Evolutionary conservation across 2,797 vertebrate genomes (phyloP).

Genomic region (Propithecus perrieri): DNA sequence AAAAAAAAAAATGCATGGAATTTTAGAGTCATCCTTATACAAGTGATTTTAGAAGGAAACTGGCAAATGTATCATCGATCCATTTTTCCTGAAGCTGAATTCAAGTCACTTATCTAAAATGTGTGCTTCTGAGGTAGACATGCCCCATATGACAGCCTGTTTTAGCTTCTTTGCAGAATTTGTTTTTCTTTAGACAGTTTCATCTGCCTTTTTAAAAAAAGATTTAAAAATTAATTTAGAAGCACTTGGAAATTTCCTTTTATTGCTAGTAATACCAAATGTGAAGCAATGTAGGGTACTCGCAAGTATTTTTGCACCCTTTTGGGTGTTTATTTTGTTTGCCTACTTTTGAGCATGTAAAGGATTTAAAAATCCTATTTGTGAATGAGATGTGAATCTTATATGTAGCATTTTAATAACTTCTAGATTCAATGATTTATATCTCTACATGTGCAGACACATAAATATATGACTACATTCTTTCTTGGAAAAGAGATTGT

Average conservation of each 20-base stretch:
- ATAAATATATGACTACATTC: not conserved
- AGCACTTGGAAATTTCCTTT: not conserved
- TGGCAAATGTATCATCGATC: not conserved
- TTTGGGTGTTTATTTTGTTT: not conserved
- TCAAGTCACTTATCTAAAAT: not conserved
- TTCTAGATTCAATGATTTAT: not conserved
- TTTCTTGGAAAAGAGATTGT: not conserved
- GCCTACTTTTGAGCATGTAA: not conserved
- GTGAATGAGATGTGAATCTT: not conserved
- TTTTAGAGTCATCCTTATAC: not conserved
- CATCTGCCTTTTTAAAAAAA: not conserved
- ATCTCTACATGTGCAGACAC: not conserved
- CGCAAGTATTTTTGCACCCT: not conserved
- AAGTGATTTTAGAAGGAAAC: conserved; percentile 11
- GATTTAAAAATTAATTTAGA: not conserved
- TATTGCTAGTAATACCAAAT: not conserved
- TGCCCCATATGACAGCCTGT: not conserved
- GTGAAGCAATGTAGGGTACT: not conserved
- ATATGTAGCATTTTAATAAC: not conserved
- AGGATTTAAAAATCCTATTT: not conserved
- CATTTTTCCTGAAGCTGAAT: not conserved
- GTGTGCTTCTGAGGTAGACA: not conserved
- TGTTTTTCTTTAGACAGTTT: not conserved
- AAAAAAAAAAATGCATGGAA: not conserved
- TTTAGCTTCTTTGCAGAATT: not conserved